These are phyloP conservation scores for Yoshiicerus persimilis DNA, from an alignment of 1,140 invertebrate genomes.

Conservation along the genomic window DNA sequence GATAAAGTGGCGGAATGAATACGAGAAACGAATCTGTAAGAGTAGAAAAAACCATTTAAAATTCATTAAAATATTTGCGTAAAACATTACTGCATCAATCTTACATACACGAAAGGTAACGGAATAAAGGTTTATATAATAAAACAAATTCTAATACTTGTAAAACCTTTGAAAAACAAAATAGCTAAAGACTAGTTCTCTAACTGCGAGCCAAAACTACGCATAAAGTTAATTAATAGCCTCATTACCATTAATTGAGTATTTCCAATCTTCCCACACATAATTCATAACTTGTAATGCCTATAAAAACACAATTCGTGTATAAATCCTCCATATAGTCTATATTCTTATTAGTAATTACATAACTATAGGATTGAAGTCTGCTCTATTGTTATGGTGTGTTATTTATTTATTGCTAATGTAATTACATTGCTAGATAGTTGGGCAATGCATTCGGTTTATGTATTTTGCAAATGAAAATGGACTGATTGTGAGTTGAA, in stretches of 20 bases:
- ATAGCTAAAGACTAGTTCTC: neutral
- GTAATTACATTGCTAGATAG: neutral
- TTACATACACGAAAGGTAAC: no score
- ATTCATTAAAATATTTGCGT: neutral
- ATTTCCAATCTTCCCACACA: slow-evolving; percentile 9
- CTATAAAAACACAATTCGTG: neutral
- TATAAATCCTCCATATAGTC: neutral
- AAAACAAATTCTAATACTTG: no score
- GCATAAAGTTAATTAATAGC: slow-evolving; percentile 5
- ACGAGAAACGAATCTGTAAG: no score
- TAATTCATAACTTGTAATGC: neutral
- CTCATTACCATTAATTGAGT: slow-evolving; percentile 8
- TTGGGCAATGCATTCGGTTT: neutral
- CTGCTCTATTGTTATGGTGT: neutral
- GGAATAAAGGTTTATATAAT: no score
- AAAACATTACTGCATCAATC: neutral
- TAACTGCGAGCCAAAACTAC: neutral
- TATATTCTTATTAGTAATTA: neutral
- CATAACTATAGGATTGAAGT: neutral
- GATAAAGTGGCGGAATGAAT: neutral
- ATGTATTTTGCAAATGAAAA: neutral
- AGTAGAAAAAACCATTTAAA: neutral
- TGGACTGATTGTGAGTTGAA: neutral
- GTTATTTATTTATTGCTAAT: neutral
- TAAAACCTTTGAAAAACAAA: neutral